Base-by-base conservation (phyloP, 2,888 invertebrate species). In the Lomographa bimaculata region DNA sequence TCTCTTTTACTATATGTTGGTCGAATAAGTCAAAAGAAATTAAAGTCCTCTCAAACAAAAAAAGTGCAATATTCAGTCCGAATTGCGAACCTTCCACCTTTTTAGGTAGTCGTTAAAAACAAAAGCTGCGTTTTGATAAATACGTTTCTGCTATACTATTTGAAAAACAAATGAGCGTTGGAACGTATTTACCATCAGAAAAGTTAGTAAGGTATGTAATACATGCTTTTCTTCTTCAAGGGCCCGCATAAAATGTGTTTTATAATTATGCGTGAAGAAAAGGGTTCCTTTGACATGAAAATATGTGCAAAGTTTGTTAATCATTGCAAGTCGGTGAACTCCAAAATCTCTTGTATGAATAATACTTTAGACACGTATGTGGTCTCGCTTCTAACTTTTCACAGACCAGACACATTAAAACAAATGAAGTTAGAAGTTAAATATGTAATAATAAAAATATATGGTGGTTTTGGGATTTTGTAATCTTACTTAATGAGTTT, bases 361-460 rank as follows among this genome's bases (percentile, higher is more conserved):
- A n/a, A n/a, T n/a, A n/a, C 24, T 25, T 32, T 36, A 30, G 20
- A 46, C 17, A 25, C 28, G 34, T 27, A 27, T 38, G 32, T 38
- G 26, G 32, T 26, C 21, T 23, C 20, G 12, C 37, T n/a, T 38
- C 29, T 20, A 29, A 45, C 26, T 45, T 47, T 25, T 26, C 17
- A 12, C 29, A 44, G 40, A 39, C 14, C 17, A 44, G 34, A 40
- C 42, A 36, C 40, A 48, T 40, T 38, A 45, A 44, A 45, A 35
- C 32, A 24, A 41, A 43, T 41, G 30, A 46, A 44, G 32, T 46
- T 43, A 35, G 24, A 33, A 43, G 40, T 32, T 38, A 20, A 30
- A 37, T 43, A 37, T 50, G 30, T 40, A 35, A 46, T 46, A 38
- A 46, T 40, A 46, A 45, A 38, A 37, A 50, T 44, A 40, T 30